Evolutionary conservation across 2,797 vertebrate genomes (phyloP), one percentile per base, ranked within the genome.

Genomic region (Loris lydekkerianus): DNA sequence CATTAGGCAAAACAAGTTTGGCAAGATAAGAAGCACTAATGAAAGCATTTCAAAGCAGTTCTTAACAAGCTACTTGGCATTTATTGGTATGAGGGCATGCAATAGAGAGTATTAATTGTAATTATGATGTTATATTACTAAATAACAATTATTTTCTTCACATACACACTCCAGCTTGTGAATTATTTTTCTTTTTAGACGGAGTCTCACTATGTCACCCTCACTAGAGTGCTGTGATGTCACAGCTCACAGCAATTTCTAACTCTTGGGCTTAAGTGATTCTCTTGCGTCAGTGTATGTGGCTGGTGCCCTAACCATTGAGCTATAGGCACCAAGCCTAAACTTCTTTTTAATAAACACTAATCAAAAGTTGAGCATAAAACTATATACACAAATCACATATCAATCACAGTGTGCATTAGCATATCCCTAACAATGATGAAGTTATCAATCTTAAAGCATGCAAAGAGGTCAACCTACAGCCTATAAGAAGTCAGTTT

Each of bases 1-100:
- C 72, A 73, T 27, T 84, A n/a, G 11, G 67, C 75, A 96, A 95
- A 93, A 88, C 76, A 80, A 82, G 69, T 93, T 95, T 95, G 95
- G 86, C 95, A 96, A 95, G 88, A 65, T 91, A 89, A 92, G 80
- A 53, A 46, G 84, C 43, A 31, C 60, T 91, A 27, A 86, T 17
- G 82, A 89, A 96, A 94, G 70, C 73, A 81, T 94, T 94, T 96
- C 40, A 88, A 80, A 95, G 86, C 56, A 23, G 40, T 76, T 87
- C 82, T 93, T 84, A 91, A 82, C 78, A 46, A 70, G 78, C 78
- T 86, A 20, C 43, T 84, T 95, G 88, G 88, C 49, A 72, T 53
- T 83, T 91, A 40, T 0, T 91, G 75, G 60, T 18, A 56, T 2
- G 58, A 86, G 60, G 20, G 23, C 56, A 60, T 60, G 56, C 46